Evolutionary conservation across 1,140 invertebrate genomes (phyloP).

Genomic region (Cryptotermes secundus): DNA sequence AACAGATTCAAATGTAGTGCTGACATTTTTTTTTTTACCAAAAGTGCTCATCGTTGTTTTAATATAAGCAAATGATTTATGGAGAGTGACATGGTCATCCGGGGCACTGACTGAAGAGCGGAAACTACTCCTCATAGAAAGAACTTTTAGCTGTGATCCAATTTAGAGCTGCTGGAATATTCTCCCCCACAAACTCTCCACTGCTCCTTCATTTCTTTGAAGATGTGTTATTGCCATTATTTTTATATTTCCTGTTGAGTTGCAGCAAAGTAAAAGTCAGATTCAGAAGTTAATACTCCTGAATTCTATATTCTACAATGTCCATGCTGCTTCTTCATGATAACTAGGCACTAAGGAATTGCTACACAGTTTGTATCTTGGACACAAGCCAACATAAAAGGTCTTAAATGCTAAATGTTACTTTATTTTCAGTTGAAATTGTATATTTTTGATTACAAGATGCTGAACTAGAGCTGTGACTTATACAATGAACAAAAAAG

Average conservation of each 20-base stretch:
- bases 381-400: not conserved
- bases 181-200: not conserved
- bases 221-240: conserved; percentile 1
- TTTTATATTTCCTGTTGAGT: not conserved
- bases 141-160: conserved; percentile 23
- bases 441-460: conserved; percentile 5
- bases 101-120: not conserved
- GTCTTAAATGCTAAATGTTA: not conserved
- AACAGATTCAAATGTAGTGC: conserved; percentile 34
- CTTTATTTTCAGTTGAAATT: not conserved
- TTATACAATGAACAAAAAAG: not conserved
- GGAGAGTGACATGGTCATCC: conserved; percentile 8
- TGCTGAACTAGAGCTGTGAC: not conserved
- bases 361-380: not conserved
- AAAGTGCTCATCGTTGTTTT: conserved; percentile 44
- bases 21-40: conserved; percentile 48
- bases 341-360: conserved; percentile 24
- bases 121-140: not conserved
- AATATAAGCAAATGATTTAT: conserved; percentile 22
- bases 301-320: not conserved
- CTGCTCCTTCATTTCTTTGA: conserved; percentile 10
- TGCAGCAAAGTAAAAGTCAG: conserved; percentile 19
- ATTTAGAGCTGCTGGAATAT: not conserved
- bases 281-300: conserved; percentile 20
- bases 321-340: not conserved